Evolutionary conservation across 2,888 invertebrate genomes (phyloP).

Genomic region (Anaspis maculata): DNA sequence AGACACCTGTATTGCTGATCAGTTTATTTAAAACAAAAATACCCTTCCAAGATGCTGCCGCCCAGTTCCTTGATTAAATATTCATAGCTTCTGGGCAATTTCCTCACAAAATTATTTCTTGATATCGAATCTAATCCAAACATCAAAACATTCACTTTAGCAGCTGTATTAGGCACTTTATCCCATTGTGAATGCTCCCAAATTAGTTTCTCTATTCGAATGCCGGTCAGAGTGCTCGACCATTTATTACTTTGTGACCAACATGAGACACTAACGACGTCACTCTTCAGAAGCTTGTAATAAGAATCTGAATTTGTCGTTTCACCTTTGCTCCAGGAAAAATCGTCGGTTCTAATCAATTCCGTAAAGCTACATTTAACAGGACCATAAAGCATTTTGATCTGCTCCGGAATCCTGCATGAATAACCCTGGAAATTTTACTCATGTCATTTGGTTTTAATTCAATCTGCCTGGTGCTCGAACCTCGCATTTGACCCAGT

Average conservation of each 20-base stretch:
- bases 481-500: conserved; percentile 78
- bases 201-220: conserved; percentile 43
- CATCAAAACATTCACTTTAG: conserved; percentile 67
- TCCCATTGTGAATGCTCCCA: conserved; percentile 44
- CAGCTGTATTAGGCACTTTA: conserved; percentile 40
- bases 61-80: conserved; percentile 55
- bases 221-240: conserved; percentile 59
- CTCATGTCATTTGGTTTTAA: too few species aligned
- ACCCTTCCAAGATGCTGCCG: conserved; percentile 62
- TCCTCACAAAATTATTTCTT: conserved; percentile 69
- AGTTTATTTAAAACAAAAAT: conserved; percentile 20
- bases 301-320: conserved; percentile 45
- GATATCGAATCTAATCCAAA: conserved; percentile 87
- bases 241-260: conserved; percentile 49
- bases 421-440: conserved; percentile 39
- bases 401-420: conserved; percentile 46
- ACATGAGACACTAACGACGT: conserved; percentile 58
- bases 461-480: too few species aligned
- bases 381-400: conserved; percentile 38
- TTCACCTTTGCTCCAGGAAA: conserved; percentile 47
- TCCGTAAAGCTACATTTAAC: conserved; percentile 57
- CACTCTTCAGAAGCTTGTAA: conserved; percentile 58
- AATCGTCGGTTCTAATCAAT: conserved; percentile 61
- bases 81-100: conserved; percentile 66
- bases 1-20: background rate